Base-by-base conservation (phyloP, 2,113 vertebrate genomes). In the Podiceps cristatus region DNA sequence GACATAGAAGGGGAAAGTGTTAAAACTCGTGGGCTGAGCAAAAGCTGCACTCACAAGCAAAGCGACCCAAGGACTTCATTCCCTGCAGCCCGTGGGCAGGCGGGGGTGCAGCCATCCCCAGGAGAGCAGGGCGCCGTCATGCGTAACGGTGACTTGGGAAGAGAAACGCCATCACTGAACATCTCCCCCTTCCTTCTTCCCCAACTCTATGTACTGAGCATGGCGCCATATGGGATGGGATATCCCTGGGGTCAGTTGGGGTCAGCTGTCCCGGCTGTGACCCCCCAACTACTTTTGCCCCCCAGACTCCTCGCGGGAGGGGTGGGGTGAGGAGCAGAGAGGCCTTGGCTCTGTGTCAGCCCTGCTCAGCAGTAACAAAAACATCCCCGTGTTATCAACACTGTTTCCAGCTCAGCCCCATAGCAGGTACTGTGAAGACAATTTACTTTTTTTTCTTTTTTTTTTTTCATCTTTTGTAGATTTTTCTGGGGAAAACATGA, bases 21-120 rank as follows among this genome's bases (percentile, higher is more conserved):
- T 10, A 11, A 6, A 2, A 7, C 9, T 3, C 1, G 0, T 0
- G 47, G 3, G 9, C 0, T 12, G 59, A 47, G 66, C 49, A 16
- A 33, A 35, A 56, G 27, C 60, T 11, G 42, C 1, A 0, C 13
- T 0, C 14, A 0, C 24, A 29, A 9, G 58, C 58, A 24, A 11
- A 33, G 35, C 47, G 16, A 25, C 20, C 0, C 44, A 20, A 7
- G 18, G 45, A 5, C n/a, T 23, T 23, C 9, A 1, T 18, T 52
- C 35, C 1, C 35, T 1, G 2, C 31, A 7, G 11, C 45, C 45
- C 45, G 3, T 3, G 42, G 8, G 5, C 63, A 19, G 28, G 44
- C 16, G 10, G 53, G 44, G 2, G n/a, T 7, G 40, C 29, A 9
- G 55, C 80, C 35, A 11, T 1, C 28, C 2, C 53, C 17, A 10